Evolutionary conservation across 2,888 invertebrate genomes (phyloP).

Genomic region (Drosophila pegasa): DNA sequence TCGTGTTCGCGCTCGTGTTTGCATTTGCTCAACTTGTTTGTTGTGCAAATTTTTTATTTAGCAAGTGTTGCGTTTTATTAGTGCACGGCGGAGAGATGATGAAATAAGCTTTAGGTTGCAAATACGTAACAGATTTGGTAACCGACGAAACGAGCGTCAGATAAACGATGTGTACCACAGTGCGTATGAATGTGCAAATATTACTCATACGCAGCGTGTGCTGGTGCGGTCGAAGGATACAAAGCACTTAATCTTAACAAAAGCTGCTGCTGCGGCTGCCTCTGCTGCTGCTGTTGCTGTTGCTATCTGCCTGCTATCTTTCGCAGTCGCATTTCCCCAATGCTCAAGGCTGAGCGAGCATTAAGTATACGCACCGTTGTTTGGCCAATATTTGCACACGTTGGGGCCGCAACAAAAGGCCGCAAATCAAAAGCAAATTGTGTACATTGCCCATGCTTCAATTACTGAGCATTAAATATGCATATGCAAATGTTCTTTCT

Average conservation of each 20-base stretch:
- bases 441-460: slow-evolving; percentile 3
- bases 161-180: slow-evolving; percentile 12
- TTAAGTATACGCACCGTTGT: slow-evolving; percentile 47
- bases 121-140: slow-evolving; percentile 24
- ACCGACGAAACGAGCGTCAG: background rate
- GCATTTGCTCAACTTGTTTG: slow-evolving; percentile 29
- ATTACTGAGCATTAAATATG: slow-evolving; percentile 22
- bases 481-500: background rate
- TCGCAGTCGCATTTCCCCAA: slow-evolving; percentile 8
- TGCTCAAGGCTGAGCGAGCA: slow-evolving; percentile 16
- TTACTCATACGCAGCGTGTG: slow-evolving; percentile 54
- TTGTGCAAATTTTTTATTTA: slow-evolving; percentile 57
- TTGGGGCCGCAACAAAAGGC: slow-evolving; percentile 18
- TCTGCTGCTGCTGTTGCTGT: slow-evolving; percentile 5
- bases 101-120: slow-evolving; percentile 27
- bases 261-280: slow-evolving; percentile 14
- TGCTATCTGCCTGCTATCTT: slow-evolving; percentile 18
- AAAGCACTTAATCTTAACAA: slow-evolving; percentile 55
- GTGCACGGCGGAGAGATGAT: slow-evolving; percentile 31
- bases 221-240: background rate
- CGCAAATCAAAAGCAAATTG: slow-evolving; percentile 10
- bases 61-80: slow-evolving; percentile 48
- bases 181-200: slow-evolving; percentile 50
- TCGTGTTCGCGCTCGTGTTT: background rate
- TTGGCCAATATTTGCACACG: slow-evolving; percentile 26